phyloP scores from a whole-genome alignment of 2,113 vertebrate species.

The Vulpes vulpes region DNA sequence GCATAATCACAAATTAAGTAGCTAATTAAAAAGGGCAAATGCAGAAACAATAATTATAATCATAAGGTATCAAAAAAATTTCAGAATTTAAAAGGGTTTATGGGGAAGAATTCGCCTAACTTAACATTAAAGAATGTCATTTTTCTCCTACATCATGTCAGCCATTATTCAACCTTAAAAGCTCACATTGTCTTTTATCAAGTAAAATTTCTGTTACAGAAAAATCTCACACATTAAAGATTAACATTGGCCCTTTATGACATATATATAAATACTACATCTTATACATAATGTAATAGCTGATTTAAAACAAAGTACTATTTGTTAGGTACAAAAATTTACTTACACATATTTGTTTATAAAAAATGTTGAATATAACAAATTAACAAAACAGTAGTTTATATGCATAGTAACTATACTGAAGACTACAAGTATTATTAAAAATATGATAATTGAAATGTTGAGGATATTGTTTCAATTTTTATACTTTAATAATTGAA shows the following conservation, averaged over 20 bases:
- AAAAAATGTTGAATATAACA: slow-evolving; percentile 62
- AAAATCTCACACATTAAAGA: slow-evolving; percentile 69
- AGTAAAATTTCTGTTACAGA: slow-evolving; percentile 71
- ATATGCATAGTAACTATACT: slow-evolving; percentile 7
- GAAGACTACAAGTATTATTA: slow-evolving; percentile 52
- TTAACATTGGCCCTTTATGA: slow-evolving; percentile 50
- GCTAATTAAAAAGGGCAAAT: slow-evolving; percentile 69
- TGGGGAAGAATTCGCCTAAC: slow-evolving; percentile 35
- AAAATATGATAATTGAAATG: slow-evolving; percentile 51
- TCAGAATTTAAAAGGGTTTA: slow-evolving; percentile 54
- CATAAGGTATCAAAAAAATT: slow-evolving; percentile 63
- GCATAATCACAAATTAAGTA: slow-evolving; percentile 62
- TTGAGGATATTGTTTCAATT: slow-evolving; percentile 31
- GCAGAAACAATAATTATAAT: slow-evolving; percentile 66
- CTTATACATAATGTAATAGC: slow-evolving; percentile 69
- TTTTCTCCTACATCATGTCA: slow-evolving; percentile 48
- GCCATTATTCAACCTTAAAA: slow-evolving; percentile 62
- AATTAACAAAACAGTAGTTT: slow-evolving; percentile 60
- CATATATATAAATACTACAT: slow-evolving; percentile 39
- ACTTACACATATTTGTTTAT: slow-evolving; percentile 64
- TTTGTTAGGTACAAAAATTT: slow-evolving; percentile 56
- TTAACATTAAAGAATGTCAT: slow-evolving; percentile 56
- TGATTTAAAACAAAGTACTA: slow-evolving; percentile 66
- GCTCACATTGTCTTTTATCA: slow-evolving; percentile 48
- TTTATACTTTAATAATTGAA: slow-evolving; percentile 46